Evolutionary conservation across 2,888 invertebrate species (phyloP).

Genomic region (Ganaspis brasiliensis): DNA sequence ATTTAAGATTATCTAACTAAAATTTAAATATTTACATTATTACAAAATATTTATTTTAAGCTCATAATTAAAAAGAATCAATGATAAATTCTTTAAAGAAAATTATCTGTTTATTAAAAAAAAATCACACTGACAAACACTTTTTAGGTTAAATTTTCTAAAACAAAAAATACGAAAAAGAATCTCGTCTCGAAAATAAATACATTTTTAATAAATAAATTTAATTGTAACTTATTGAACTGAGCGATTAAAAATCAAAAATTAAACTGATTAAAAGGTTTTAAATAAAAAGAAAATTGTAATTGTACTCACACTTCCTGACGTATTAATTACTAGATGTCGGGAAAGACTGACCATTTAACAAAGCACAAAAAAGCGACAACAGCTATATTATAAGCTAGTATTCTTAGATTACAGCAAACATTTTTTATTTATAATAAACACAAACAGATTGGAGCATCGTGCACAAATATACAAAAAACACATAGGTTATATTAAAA

Average conservation of each 20-base stretch:
- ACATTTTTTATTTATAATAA: not conserved
- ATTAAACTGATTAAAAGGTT: not conserved
- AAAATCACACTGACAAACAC: not conserved
- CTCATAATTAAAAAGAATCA: too few species aligned
- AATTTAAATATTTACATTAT: too few species aligned
- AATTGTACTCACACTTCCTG: constrained; percentile 70
- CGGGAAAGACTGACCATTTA: constrained; percentile 73
- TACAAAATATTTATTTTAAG: too few species aligned
- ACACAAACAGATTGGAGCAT: not conserved
- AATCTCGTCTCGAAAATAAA: not conserved
- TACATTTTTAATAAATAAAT: not conserved
- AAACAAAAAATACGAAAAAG: not conserved
- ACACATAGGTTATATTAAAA: constrained; percentile 2
- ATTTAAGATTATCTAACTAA: not conserved
- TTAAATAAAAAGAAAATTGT: constrained; percentile 7
- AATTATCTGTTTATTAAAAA: not conserved
- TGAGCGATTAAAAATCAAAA: not conserved
- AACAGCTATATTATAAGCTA: not conserved
- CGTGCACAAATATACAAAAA: not conserved
- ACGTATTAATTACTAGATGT: constrained; percentile 63
- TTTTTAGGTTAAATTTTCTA: not conserved
- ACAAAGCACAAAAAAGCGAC: constrained; percentile 24
- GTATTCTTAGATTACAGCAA: not conserved
- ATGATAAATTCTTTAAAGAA: too few species aligned
- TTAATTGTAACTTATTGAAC: not conserved